These are phyloP conservation scores for Alsophila aescularia DNA, from an alignment of 2,888 invertebrate species.

Conservation along the genomic window DNA sequence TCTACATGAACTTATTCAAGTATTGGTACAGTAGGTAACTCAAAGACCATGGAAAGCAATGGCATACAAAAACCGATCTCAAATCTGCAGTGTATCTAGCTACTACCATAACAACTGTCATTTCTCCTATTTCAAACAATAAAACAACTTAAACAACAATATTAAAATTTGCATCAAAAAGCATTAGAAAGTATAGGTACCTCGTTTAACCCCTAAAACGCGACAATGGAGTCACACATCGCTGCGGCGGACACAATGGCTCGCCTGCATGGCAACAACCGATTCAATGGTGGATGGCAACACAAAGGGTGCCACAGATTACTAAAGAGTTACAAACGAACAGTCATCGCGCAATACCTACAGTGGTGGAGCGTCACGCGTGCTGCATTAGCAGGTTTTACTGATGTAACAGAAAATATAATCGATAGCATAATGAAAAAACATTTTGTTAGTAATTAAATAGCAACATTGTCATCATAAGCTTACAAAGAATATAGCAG, in stretches of 20 bases:
- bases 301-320: constrained; percentile 9
- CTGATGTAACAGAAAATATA: background rate
- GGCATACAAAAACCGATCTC: too few species aligned
- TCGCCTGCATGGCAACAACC: constrained; percentile 5
- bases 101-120: background rate
- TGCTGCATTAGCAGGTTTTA: background rate
- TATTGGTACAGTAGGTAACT: too few species aligned
- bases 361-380: background rate
- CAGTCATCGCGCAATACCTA: background rate
- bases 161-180: constrained; percentile 13
- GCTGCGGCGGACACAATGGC: constrained; percentile 1
- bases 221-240: constrained; percentile 19
- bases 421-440: background rate
- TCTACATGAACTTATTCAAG: too few species aligned
- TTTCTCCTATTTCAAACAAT: background rate
- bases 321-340: background rate
- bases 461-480: too few species aligned
- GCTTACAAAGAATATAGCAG: too few species aligned
- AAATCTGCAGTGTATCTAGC: too few species aligned
- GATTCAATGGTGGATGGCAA: constrained; percentile 17
- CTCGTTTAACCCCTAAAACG: constrained; percentile 7
- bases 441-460: too few species aligned
- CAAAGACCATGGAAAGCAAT: too few species aligned
- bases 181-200: constrained; percentile 14
- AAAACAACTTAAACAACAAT: background rate